These are phyloP conservation scores for Ceratina calcarata DNA, from an alignment of 1,140 invertebrate genomes.

Conservation along the genomic window DNA sequence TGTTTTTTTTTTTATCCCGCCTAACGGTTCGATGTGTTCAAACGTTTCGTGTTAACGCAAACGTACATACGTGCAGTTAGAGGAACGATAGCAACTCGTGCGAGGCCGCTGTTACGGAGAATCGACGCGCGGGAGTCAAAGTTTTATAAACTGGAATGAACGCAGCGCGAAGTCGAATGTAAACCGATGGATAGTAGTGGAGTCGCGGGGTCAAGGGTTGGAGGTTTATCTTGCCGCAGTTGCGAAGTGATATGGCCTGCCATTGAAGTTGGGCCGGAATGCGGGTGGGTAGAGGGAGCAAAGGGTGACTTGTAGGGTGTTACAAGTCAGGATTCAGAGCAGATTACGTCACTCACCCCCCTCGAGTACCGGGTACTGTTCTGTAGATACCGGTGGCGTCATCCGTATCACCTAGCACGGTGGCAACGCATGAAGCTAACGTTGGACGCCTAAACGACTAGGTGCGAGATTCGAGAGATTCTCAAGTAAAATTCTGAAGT, in stretches of 20 bases:
- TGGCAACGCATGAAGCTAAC: background rate
- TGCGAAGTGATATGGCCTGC: constrained; percentile 64
- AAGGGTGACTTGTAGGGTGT: constrained; percentile 54
- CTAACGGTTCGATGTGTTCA: background rate
- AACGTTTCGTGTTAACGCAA: constrained; percentile 32
- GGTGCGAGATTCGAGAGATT: too few species aligned
- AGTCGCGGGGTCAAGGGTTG: constrained; percentile 65
- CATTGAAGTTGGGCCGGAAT: constrained; percentile 62
- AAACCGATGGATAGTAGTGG: constrained; percentile 47
- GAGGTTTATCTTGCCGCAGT: constrained; percentile 65
- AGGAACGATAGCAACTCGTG: constrained; percentile 38
- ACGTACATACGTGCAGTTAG: background rate
- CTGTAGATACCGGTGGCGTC: constrained; percentile 28
- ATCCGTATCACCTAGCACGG: constrained; percentile 40
- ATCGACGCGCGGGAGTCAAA: constrained; percentile 50
- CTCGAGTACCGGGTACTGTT: constrained; percentile 31
- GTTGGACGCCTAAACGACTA: background rate
- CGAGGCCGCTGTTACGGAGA: constrained; percentile 32
- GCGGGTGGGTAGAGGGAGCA: constrained; percentile 46
- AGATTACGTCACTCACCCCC: constrained; percentile 62
- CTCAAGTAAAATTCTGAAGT: background rate
- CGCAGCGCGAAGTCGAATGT: constrained; percentile 60
- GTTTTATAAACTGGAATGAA: constrained; percentile 70
- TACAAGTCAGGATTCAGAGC: constrained; percentile 63
- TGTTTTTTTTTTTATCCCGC: background rate